Evolutionary conservation across 37 sponge, comb jelly and placozoan genomes (phyloP).

Genomic region (Cliona cf. orientalis): DNA sequence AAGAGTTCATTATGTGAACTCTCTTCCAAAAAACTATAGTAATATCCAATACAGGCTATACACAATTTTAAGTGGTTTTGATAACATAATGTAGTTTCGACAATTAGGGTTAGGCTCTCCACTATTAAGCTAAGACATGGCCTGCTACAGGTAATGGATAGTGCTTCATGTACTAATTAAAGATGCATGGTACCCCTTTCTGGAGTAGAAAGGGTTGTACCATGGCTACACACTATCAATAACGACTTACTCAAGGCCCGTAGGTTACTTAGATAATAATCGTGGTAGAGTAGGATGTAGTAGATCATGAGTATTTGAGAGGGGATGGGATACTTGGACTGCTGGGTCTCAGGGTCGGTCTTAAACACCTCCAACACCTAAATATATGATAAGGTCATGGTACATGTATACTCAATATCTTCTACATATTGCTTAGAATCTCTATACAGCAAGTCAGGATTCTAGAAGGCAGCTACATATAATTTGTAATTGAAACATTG

Average conservation of each 20-base stretch:
- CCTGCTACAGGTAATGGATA: too few relatives aligned
- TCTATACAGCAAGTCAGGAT: neutral
- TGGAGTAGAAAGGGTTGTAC: neutral
- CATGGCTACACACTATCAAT: too few relatives aligned
- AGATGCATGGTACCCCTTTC: neutral
- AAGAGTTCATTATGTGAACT: too few relatives aligned
- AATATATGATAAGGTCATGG: neutral
- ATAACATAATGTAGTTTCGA: too few relatives aligned
- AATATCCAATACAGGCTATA: too few relatives aligned
- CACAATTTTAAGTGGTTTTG: too few relatives aligned
- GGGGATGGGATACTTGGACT: conserved; percentile 22
- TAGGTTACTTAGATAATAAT: conserved; percentile 64
- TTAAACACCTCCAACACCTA: conserved; percentile 53
- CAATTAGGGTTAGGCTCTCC: too few relatives aligned
- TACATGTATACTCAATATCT: neutral
- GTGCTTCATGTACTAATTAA: neutral
- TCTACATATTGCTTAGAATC: neutral
- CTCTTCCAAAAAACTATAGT: too few relatives aligned
- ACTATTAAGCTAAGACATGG: too few relatives aligned
- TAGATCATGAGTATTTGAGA: conserved; percentile 71
- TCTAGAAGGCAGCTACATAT: too few relatives aligned
- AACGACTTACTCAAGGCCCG: conserved; percentile 48
- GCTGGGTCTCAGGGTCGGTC: neutral
- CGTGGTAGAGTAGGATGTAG: conserved; percentile 79
- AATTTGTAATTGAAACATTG: too few relatives aligned